Conservation (phyloP, 2,888 invertebrate genomes). For the Protophormia terraenovae region DNA sequence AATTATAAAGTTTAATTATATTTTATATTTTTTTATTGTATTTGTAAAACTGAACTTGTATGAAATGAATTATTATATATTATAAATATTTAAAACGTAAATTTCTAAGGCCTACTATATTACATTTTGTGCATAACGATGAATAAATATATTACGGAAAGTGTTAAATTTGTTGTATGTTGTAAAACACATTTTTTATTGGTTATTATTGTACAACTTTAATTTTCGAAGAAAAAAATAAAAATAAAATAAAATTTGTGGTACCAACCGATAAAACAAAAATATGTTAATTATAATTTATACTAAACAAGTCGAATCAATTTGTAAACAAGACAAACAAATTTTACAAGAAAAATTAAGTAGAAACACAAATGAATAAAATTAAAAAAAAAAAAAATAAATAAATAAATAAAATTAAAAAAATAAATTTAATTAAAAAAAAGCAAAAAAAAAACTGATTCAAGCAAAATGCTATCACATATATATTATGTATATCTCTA, state of each 20-base stretch:
- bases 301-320: not conserved
- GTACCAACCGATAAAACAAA: not conserved
- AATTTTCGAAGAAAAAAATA: not conserved
- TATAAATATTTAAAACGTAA: slow-evolving; percentile 46
- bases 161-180: slow-evolving; percentile 40
- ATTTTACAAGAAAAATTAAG: slow-evolving; percentile 31
- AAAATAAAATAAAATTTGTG: too few species aligned
- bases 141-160: slow-evolving; percentile 33
- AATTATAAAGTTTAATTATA: slow-evolving; percentile 32
- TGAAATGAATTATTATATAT: slow-evolving; percentile 32
- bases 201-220: not conserved
- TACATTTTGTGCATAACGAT: slow-evolving; percentile 34
- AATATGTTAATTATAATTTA: not conserved
- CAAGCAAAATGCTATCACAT: slow-evolving; percentile 28
- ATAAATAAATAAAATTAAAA: too few species aligned
- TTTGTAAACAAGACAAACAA: slow-evolving; percentile 39
- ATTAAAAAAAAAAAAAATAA: slow-evolving; percentile 50
- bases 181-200: slow-evolving; percentile 19
- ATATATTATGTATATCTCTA: slow-evolving; percentile 71
- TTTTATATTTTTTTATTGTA: slow-evolving; percentile 33
- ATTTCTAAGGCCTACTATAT: slow-evolving; percentile 39
- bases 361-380: not conserved
- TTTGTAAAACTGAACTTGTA: slow-evolving; percentile 29
- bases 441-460: slow-evolving; percentile 23
- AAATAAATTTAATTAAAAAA: too few species aligned